A percentile compares a stretch with the other conserved stretches of the same genome.
phyloP scores from a whole-genome alignment of 2,797 vertebrate genomes.

The Harpagifer antarcticus region DNA sequence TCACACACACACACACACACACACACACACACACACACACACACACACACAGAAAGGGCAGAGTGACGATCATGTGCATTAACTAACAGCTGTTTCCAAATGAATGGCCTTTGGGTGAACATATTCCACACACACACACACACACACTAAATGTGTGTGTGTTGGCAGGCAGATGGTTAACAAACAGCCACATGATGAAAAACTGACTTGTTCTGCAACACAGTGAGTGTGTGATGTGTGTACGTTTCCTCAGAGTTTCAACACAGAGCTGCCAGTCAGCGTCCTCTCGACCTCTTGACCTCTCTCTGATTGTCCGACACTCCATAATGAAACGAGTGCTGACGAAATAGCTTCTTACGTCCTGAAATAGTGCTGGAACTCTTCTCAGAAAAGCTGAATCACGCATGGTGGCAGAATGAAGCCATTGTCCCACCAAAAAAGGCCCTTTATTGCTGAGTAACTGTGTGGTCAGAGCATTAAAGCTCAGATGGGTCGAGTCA shows the following conservation, averaged over 20 bases:
- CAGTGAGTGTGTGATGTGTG: conserved; percentile 6
- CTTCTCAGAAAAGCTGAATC: conserved; percentile 14
- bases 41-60: not conserved
- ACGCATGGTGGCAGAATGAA: conserved; percentile 9
- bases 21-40: conserved; percentile 7
- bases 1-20: too few species aligned
- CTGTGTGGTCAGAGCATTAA: not conserved
- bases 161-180: conserved; percentile 9
- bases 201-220: not conserved
- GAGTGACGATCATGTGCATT: too few species aligned
- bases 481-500: conserved; percentile 9
- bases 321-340: not conserved
- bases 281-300: not conserved
- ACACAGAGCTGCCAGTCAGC: conserved; percentile 34
- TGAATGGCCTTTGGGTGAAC: too few species aligned
- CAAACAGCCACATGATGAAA: conserved; percentile 20
- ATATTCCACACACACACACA: not conserved
- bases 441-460: conserved; percentile 47
- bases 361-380: conserved; percentile 17
- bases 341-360: not conserved
- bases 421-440: conserved; percentile 32
- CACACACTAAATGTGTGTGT: not conserved
- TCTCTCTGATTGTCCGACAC: not conserved
- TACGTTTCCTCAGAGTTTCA: conserved; percentile 14
- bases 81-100: too few species aligned